Evolutionary conservation across 2,113 vertebrate genomes (phyloP).

Genomic region (Vireo altiloquus): DNA sequence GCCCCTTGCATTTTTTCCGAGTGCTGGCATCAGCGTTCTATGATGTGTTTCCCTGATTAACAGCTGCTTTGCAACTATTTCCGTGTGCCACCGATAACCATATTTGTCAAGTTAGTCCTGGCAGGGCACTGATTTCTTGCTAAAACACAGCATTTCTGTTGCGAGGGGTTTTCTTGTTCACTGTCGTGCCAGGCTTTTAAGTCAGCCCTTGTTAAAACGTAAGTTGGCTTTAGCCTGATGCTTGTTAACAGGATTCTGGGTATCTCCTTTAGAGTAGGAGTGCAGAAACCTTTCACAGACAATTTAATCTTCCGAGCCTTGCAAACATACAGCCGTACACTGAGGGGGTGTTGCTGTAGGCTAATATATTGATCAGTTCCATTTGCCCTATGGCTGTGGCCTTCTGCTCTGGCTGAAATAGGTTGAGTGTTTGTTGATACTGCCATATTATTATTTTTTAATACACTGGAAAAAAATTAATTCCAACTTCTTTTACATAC

Average conservation of each 20-base stretch:
- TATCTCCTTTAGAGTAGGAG: constrained; percentile 56
- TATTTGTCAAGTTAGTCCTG: constrained; percentile 79
- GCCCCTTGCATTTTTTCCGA: constrained; percentile 79
- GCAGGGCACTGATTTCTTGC: constrained; percentile 77
- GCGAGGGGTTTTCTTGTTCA: constrained; percentile 42
- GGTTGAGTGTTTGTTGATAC: constrained; percentile 64
- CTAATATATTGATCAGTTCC: constrained; percentile 49
- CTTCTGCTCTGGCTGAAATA: constrained; percentile 63
- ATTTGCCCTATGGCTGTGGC: constrained; percentile 52
- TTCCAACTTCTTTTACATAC: constrained; percentile 67
- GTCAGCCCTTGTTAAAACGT: constrained; percentile 67
- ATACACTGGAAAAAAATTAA: constrained; percentile 70
- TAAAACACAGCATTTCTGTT: constrained; percentile 71
- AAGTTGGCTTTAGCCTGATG: constrained; percentile 59
- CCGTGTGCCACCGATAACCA: constrained; percentile 75
- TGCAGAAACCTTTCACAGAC: constrained; percentile 69
- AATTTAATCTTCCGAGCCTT: constrained; percentile 62
- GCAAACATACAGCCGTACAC: neutral
- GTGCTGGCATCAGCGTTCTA: constrained; percentile 84
- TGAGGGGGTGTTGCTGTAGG: constrained; percentile 52
- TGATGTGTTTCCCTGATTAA: constrained; percentile 81
- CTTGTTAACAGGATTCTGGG: constrained; percentile 69
- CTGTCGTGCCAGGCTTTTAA: constrained; percentile 50
- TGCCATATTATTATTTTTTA: constrained; percentile 72
- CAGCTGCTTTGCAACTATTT: constrained; percentile 84